Percentiles rank a stretch among this genome's conserved stretches.
These are phyloP conservation scores for Eulemur mongoz DNA, from an alignment of 2,797 vertebrate species.

Conservation along the genomic window DNA sequence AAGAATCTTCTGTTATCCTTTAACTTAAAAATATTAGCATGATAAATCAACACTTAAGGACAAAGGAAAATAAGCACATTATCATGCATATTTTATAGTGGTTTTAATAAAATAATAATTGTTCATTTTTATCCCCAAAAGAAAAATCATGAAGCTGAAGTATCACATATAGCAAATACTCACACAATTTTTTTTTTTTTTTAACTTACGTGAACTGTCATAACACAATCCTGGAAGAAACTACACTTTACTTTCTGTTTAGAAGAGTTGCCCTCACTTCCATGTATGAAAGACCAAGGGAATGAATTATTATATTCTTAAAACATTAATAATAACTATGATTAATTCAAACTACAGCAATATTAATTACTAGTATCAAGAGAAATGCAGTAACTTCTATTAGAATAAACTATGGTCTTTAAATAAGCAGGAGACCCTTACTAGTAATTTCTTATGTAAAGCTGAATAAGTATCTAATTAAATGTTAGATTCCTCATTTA, in stretches of 20 bases:
- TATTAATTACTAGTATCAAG: neutral
- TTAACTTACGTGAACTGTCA: neutral
- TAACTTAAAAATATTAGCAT: neutral
- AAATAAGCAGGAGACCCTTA: constrained; percentile 3
- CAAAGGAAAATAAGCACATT: constrained; percentile 9
- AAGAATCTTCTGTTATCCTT: neutral
- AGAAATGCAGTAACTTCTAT: neutral
- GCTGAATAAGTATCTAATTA: neutral
- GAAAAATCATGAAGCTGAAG: constrained; percentile 18
- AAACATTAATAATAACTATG: constrained; percentile 19
- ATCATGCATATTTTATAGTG: neutral
- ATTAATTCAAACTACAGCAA: constrained; percentile 2
- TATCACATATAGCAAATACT: neutral
- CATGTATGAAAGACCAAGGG: neutral
- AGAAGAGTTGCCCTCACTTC: neutral
- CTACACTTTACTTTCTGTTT: neutral
- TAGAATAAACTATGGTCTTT: neutral
- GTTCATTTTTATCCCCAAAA: neutral
- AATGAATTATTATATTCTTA: neutral
- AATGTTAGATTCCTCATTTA: neutral
- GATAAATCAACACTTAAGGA: neutral
- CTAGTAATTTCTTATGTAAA: neutral
- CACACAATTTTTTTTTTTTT: neutral
- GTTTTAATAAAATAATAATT: neutral
- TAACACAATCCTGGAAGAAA: neutral